phyloP scores from a whole-genome alignment of 2,888 invertebrate genomes.

The Agrochola litura region DNA sequence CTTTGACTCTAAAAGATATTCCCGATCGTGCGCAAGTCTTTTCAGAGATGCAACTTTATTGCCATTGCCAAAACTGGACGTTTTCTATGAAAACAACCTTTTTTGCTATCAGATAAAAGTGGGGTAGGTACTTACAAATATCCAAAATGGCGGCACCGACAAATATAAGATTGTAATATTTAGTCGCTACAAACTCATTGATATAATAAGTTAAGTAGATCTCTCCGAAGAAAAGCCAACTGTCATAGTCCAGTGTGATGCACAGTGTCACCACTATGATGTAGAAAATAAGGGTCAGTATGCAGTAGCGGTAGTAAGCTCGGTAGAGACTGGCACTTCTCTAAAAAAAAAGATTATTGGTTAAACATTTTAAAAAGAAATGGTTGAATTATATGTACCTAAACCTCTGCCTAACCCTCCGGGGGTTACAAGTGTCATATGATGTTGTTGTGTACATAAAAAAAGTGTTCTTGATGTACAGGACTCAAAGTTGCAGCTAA shows the following conservation, averaged over 20 bases:
- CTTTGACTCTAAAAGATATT: background rate
- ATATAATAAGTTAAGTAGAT: slow-evolving; percentile 29
- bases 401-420: background rate
- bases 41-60: background rate
- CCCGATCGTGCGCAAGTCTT: too few species aligned
- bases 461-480: background rate
- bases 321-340: slow-evolving; percentile 27
- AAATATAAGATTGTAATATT: background rate
- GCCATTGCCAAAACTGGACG: too few species aligned
- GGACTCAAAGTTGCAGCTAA: background rate
- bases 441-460: background rate
- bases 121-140: slow-evolving; percentile 28
- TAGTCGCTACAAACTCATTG: fast-evolving
- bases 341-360: background rate
- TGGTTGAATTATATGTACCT: background rate
- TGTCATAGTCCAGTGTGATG: background rate
- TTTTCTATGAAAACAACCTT: background rate
- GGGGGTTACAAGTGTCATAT: background rate
- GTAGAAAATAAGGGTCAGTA: slow-evolving; percentile 18
- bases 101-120: background rate
- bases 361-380: background rate
- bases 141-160: background rate
- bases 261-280: background rate
- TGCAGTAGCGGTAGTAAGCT: slow-evolving; percentile 29
- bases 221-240: background rate